Evolutionary conservation across 2,113 vertebrate genomes (phyloP), one percentile per base, ranked within the genome.

Genomic region (Lontra canadensis): DNA sequence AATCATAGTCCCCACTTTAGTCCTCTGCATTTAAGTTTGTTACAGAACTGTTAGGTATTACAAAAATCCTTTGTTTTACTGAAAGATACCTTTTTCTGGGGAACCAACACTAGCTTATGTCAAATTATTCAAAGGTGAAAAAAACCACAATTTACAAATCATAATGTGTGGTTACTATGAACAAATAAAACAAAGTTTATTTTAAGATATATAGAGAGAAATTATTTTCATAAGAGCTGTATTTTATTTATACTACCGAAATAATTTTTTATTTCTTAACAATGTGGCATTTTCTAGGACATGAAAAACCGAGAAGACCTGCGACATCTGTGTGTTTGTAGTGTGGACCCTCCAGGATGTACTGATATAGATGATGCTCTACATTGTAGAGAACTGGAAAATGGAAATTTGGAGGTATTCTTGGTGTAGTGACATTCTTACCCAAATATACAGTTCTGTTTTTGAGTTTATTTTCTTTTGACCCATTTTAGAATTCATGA

Each of bases 321-420:
- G 88, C 99, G 99, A 78, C 98, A 99, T 94, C 98, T 99, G 47
- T 98, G 69, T 44, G 98, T 99, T 73, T 99, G 99, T 98, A 99
- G 99, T 7, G 99, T 99, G 97, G 99, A 99, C 98, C 99, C 99
- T 90, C 99, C 99, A 10, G 99, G 99, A n/a, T 99, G 99, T 97
- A 99, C 99, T 0, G 99, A 99, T 96, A 99, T 99, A 76, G 99
- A 99, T 36, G 99, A 99, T 88, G 99, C 99, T 2, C 98, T 99
- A 52, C 99, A 99, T 94, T 99, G 98, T 44, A 98, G 99, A 98
- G 98, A 99, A 85, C 97, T 99, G 73, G 98, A 98, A 96, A 99
- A 99, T 83, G 99, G 99, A 96, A 99, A 99, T 98, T 93, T 99
- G 82, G 99, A 99, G 99, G 99, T 99, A 98, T 96, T 67, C 29